Evolutionary conservation across 2,888 invertebrate species (phyloP).

Genomic region (Lumbricus terrestris): DNA sequence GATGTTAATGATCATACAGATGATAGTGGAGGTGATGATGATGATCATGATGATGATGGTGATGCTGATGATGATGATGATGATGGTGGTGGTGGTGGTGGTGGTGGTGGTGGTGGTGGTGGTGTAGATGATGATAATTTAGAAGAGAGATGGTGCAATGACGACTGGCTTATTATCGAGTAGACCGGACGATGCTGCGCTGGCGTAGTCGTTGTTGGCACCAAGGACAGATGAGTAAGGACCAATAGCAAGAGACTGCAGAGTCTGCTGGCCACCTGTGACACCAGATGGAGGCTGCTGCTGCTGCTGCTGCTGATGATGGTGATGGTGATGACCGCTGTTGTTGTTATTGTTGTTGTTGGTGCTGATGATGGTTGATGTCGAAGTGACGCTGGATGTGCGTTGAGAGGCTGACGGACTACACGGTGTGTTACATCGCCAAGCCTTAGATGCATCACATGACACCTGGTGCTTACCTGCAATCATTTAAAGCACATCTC

Average conservation of each 20-base stretch:
- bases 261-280: background rate
- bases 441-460: background rate
- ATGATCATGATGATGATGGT: background rate
- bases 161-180: slow-evolving; percentile 12
- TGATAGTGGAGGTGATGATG: too few species aligned
- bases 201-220: slow-evolving; percentile 16
- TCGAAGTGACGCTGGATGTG: background rate
- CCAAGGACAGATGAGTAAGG: slow-evolving; percentile 33
- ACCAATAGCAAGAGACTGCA: slow-evolving; percentile 30
- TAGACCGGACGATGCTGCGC: background rate
- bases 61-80: background rate
- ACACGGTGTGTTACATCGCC: slow-evolving; percentile 18
- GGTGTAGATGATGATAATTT: background rate
- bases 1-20: background rate
- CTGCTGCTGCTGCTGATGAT: background rate
- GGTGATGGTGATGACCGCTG: background rate
- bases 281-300: background rate
- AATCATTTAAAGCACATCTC: background rate
- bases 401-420: background rate
- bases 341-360: background rate
- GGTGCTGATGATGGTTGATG: background rate
- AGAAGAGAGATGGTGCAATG: slow-evolving; percentile 10
- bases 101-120: background rate
- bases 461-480: background rate
- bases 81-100: background rate